These are phyloP conservation scores for Gnathonemus echidnorhynchus DNA, from an alignment of 2,113 vertebrate species.

Conservation along the genomic window DNA sequence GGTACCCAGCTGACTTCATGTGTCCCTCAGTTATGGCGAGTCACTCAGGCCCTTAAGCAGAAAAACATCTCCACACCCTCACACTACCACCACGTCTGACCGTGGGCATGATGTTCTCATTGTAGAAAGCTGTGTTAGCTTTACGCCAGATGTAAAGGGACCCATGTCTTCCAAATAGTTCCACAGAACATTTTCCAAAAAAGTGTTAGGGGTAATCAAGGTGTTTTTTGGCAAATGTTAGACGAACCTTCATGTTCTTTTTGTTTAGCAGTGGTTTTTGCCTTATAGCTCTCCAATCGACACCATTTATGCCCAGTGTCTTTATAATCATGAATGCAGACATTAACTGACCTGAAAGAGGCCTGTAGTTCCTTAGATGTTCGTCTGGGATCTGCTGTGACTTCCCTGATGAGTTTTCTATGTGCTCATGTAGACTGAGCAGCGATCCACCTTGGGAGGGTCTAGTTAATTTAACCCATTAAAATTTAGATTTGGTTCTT, in stretches of 20 bases:
- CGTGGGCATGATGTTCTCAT: background rate
- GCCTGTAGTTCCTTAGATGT: background rate
- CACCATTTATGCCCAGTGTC: background rate
- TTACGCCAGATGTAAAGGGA: background rate
- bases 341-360: background rate
- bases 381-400: background rate
- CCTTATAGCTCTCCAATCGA: background rate
- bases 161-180: background rate
- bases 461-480: background rate
- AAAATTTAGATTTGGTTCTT: background rate
- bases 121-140: background rate
- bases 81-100: background rate
- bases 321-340: background rate
- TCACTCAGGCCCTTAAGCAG: background rate
- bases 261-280: background rate
- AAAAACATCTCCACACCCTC: background rate
- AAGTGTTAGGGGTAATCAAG: too few relatives aligned
- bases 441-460: background rate
- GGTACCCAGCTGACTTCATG: background rate
- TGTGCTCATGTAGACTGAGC: background rate
- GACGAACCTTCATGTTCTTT: too few relatives aligned
- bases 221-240: too few relatives aligned
- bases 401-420: background rate
- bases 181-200: background rate
- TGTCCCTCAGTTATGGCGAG: background rate